Evolutionary conservation across 2,113 vertebrate species (phyloP), one percentile per base, ranked within the genome.

Genomic region (Charadrius vociferus): DNA sequence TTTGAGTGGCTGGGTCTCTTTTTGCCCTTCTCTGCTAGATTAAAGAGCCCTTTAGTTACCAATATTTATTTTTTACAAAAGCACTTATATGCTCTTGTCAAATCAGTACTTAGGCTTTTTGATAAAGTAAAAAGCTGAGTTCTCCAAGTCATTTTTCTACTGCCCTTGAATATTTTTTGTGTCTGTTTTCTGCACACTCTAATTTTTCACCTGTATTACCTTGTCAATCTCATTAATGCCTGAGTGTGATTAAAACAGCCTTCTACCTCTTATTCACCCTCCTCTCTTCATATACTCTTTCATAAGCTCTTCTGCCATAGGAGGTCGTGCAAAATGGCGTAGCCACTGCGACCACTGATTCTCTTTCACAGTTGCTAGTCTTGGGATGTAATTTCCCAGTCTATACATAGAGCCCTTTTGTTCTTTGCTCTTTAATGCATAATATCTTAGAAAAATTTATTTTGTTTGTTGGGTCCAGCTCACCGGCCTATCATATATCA

Each of bases 231-330:
- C 63, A 93, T 41, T 91, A 89, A 93, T 72, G 47, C 73, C 37
- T 59, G 18, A 63, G 37, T 93, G 52, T 95, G 81, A 91, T 93
- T 97, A 89, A 88, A 96, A 89, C 56, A 81, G 47, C 55, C 73
- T 83, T 78, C 56, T 21, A 45, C 23, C 47, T 85, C 70, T 66
- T 77, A 43, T 43, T 61, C 37, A 52, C 58, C 75, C 30, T 89
- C 30, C 39, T 84, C 26, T 56, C 37, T 55, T 93, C 43, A 43
- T 81, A n/a, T 26, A 63, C 26, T n/a, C n/a, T 93, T 91, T 71
- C 22, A 36, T 41, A 77, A 80, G 41, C 49, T 86, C 29, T 79
- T 93, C 67, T 95, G 63, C 66, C 7, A 1, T 12, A 88, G 39
- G 39, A 94, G 52, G 67, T 95, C 24, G 27, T 19, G 24, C 71